Conservation (phyloP, 2,797 vertebrate species). For the Chromobotia macracanthus region DNA sequence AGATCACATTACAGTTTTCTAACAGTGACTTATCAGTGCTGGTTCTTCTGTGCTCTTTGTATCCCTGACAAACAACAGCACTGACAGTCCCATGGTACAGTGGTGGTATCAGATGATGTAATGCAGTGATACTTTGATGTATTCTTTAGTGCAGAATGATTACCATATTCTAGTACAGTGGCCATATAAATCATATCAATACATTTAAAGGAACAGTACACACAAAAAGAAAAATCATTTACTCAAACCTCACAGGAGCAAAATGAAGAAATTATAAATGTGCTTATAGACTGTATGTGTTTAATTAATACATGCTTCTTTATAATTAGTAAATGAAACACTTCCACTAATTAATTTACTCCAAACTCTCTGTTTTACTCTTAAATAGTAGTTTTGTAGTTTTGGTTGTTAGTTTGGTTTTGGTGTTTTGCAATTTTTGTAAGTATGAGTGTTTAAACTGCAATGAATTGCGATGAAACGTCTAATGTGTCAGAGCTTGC, state of each 20-base stretch:
- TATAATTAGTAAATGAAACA: background rate
- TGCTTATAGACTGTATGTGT: background rate
- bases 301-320: background rate
- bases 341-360: background rate
- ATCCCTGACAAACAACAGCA: slow-evolving; percentile 1
- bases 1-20: slow-evolving; percentile 29
- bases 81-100: background rate
- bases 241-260: background rate
- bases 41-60: background rate
- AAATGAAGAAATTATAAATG: background rate
- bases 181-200: background rate
- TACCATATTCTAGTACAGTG: background rate
- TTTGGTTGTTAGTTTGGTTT: too few relatives aligned
- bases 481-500: slow-evolving; percentile 18
- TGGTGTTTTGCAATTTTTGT: too few relatives aligned
- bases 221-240: background rate
- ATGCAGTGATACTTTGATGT: background rate
- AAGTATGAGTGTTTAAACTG: background rate
- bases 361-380: background rate
- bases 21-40: slow-evolving; percentile 41
- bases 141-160: background rate
- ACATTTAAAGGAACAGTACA: background rate
- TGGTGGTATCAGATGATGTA: background rate
- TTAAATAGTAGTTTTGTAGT: too few relatives aligned
- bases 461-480: background rate